Conservation (phyloP, 2,113 vertebrate species). For the Odocoileus virginianus region DNA sequence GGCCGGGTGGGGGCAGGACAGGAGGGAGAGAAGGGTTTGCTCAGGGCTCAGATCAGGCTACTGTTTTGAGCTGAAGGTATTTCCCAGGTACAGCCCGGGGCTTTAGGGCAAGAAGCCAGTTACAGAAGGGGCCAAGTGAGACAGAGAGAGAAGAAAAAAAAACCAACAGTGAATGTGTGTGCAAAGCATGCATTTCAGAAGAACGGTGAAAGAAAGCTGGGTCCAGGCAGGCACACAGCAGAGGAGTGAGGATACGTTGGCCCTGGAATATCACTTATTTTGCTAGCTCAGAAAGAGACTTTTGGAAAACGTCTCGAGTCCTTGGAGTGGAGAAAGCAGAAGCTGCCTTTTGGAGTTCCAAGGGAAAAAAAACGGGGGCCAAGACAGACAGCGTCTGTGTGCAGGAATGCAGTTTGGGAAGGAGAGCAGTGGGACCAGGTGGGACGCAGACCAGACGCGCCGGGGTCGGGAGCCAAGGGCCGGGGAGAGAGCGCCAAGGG, state of each 20-base stretch:
- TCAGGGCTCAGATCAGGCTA: not conserved
- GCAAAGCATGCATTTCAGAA: not conserved
- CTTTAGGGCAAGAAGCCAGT: not conserved
- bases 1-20: not conserved
- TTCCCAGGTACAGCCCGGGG: not conserved
- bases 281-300: not conserved
- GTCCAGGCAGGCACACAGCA: fast-evolving
- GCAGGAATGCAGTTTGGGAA: not conserved
- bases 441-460: fast-evolving
- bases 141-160: not conserved
- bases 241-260: fast-evolving
- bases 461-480: fast-evolving
- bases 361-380: not conserved
- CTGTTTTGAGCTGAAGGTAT: no score
- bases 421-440: not conserved
- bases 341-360: not conserved
- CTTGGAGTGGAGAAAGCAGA: not conserved
- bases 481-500: not conserved
- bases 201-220: not conserved
- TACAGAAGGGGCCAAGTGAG: not conserved
- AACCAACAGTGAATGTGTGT: fast-evolving
- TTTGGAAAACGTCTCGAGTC: not conserved
- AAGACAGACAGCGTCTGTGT: not conserved
- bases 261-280: not conserved
- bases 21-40: not conserved